Base-by-base conservation (phyloP, 2,888 invertebrate genomes). In the Lacanobia wlatinum region DNA sequence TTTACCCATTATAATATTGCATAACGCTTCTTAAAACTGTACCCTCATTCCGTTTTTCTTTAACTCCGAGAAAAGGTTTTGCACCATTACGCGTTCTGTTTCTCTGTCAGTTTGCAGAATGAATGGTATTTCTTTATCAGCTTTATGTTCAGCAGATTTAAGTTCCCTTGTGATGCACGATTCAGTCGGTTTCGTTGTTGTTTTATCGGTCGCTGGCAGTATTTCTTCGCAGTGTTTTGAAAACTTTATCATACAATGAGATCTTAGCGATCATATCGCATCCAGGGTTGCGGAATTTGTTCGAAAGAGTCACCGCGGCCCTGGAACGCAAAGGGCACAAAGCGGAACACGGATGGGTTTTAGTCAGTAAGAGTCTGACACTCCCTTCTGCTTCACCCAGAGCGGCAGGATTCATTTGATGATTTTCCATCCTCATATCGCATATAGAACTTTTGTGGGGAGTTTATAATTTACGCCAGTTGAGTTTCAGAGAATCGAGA, bases 231-330 rank as follows among this genome's bases (percentile, higher is more conserved):
- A 10, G 61, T 56, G 60, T 68, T 73, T 74, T 52, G 18, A 62
- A 69, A 82, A 78, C 48, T 52, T 48, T 79, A 76, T 79, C 76
- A 23, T 64, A 34, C 75, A 67, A 73, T 84, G 64, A 76, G 73
- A 74, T 78, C 63, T 56, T 21, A 14, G 58, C 40, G 73, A 66
- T 76, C 63, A 70, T 61, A 64, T 28, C 28, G 28, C 1, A 28
- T 28, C 28, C 28, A 28, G 28, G 3, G 28, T 28, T 28, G 28
- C 28, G 28, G 28, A 28, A 28, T 28, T 28, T 28, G 28, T 28
- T 28, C 28, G 28, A 28, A 28, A 28, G 28, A 28, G 28, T 1
- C 28, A 28, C 28, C 28, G 28, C 28, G 28, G 28, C 28, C 28
- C 28, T 28, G 28, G 28, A 28, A 28, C 3, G 28, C 28, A 28